phyloP scores from a whole-genome alignment of 2,113 vertebrate species.

The Cnemophilus loriae region DNA sequence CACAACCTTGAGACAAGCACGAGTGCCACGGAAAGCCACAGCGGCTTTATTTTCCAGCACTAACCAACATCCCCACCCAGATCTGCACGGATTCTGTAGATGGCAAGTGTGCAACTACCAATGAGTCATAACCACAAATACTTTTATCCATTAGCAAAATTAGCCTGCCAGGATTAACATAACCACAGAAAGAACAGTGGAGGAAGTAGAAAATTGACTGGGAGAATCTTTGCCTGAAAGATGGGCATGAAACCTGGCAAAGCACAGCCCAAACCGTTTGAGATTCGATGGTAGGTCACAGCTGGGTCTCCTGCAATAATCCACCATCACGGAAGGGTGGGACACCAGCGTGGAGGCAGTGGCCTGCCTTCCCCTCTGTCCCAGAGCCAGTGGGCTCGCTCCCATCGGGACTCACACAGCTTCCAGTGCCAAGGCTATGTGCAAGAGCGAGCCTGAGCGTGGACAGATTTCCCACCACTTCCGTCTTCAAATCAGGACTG shows the following conservation, averaged over 20 bases:
- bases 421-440: background rate
- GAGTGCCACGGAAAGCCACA: accelerated
- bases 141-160: background rate
- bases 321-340: background rate
- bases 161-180: background rate
- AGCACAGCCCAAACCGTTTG: background rate
- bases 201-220: background rate
- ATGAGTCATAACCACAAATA: background rate
- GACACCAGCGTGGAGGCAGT: background rate
- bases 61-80: background rate
- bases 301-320: background rate
- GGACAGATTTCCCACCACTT: background rate
- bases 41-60: background rate
- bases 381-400: background rate
- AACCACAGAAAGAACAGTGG: background rate
- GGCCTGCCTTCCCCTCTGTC: background rate
- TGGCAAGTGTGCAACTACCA: background rate
- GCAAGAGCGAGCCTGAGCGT: background rate
- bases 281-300: background rate
- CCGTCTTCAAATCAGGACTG: background rate
- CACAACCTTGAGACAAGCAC: background rate
- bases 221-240: background rate
- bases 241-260: background rate
- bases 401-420: accelerated
- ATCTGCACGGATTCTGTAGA: background rate